Evolutionary conservation across 2,888 invertebrate genomes (phyloP), one percentile per base, ranked within the genome.

Genomic region (Falcaria lacertinaria): DNA sequence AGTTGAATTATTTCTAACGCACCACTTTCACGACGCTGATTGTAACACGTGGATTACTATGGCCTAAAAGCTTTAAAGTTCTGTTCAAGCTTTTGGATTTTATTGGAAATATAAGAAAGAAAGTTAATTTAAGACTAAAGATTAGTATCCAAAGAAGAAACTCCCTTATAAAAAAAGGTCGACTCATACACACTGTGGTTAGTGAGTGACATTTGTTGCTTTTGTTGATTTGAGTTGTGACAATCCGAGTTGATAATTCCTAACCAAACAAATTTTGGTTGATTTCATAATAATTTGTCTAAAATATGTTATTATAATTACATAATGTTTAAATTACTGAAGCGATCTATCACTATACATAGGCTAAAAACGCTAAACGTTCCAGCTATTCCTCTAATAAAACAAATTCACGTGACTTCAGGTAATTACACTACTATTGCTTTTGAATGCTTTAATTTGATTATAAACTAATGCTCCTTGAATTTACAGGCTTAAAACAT

Each of bases 401-500:
- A 75, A 50, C 48, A 44, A 48, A 61, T 85, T 55, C 76, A 78
- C 45, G 50, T 69, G 50, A 72, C 82, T 16, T 15, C 69, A 59
- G 69, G 85, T 84, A 69, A 54, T 54, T 25, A 35, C 42, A 8
- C 41, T 38, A 46, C 33, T 33, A 6, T 32, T 11, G 34, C 34
- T 36, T 41, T 33, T 44, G 36, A 50, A 45, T 50, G 48, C 50
- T 16, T 46, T 36, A 5, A 15, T 15, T 14, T 44, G 34, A 38
- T 42, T 50, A 36, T 37, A 34, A 13, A 22, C n/a, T 39, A 48
- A 48, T 50, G 13, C 33, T 54, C 2, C 43, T 22, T 55, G 43
- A 42, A 49, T 11, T 88, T 86, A 42, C 64, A 93, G 93, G 66
- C 53, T 62, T 90, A 51, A 69, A 59, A 42, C 95, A 95, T 69